Evolutionary conservation across 1,140 invertebrate genomes (phyloP).

Genomic region (Phocides pigmalion): DNA sequence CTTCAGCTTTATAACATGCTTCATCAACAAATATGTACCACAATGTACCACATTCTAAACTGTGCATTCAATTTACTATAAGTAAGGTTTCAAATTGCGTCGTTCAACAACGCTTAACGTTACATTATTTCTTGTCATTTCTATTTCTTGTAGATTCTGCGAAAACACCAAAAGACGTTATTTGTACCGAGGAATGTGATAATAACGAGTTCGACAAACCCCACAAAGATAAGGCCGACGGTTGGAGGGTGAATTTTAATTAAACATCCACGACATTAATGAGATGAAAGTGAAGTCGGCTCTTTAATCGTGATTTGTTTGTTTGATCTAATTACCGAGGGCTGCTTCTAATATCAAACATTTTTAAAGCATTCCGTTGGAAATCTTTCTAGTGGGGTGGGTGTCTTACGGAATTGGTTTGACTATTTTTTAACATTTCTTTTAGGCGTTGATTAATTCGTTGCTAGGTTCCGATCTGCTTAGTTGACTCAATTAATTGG

Average conservation of each 20-base stretch:
- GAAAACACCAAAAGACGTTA: slow-evolving; percentile 27
- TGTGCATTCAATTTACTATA: not conserved
- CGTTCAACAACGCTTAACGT: not conserved
- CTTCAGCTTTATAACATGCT: no score
- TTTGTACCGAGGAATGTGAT: slow-evolving; percentile 32
- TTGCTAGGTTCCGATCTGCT: no score
- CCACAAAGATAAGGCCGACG: slow-evolving; percentile 28
- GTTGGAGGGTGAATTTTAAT: slow-evolving; percentile 30
- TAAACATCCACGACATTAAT: slow-evolving; percentile 28
- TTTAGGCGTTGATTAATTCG: not conserved
- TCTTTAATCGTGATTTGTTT: slow-evolving; percentile 36
- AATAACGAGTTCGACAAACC: slow-evolving; percentile 33
- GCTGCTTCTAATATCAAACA: slow-evolving; percentile 24
- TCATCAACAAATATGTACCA: no score
- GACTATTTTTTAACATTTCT: slow-evolving; percentile 1
- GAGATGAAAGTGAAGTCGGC: slow-evolving; percentile 28
- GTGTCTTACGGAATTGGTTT: slow-evolving; percentile 7
- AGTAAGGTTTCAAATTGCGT: not conserved
- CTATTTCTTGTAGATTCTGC: slow-evolving; percentile 1
- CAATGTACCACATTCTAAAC: no score
- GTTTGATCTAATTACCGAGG: slow-evolving; percentile 33
- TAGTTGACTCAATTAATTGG: no score
- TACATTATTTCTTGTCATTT: not conserved
- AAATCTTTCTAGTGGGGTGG: not conserved
- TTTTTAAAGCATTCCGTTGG: slow-evolving; percentile 13